Evolutionary conservation across 1,140 invertebrate species (phyloP).

Genomic region (Leptinotarsa undecemlineata): DNA sequence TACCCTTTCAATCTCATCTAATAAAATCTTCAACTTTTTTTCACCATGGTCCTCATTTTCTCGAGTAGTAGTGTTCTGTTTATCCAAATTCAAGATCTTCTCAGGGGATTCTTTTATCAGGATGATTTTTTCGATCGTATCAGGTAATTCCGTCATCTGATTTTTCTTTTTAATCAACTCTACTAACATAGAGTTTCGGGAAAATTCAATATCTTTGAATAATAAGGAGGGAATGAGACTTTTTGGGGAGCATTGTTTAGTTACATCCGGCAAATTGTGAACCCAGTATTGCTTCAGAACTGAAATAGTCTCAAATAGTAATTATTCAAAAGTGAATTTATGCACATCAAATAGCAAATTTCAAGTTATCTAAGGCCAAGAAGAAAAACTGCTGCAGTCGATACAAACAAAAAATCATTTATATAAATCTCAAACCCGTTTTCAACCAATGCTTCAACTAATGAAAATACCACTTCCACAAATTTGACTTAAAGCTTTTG

Average conservation of each 20-base stretch:
- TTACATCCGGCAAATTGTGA: constrained; percentile 57
- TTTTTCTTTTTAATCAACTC: constrained; percentile 14
- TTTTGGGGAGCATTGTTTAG: constrained; percentile 57
- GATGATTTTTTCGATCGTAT: not conserved
- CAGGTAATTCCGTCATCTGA: not conserved
- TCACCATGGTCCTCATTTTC: not conserved
- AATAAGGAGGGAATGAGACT: constrained; percentile 60
- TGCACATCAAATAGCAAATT: no score
- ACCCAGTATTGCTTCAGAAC: constrained; percentile 59
- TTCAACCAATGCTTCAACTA: no score
- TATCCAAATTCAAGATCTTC: not conserved
- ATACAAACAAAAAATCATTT: no score
- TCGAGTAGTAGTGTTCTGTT: not conserved
- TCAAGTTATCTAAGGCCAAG: no score
- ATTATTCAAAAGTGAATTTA: not conserved
- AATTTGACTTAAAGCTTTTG: no score
- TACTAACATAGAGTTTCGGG: constrained; percentile 21
- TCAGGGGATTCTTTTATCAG: not conserved
- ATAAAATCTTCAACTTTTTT: constrained; percentile 1
- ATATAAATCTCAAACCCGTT: no score
- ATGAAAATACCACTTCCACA: no score
- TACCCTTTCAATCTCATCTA: constrained; percentile 11
- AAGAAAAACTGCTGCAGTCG: no score
- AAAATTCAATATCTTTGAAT: constrained; percentile 46
- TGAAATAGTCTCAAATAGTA: constrained; percentile 36